Conservation (phyloP, 2,797 vertebrate species). For the Todus mexicanus region DNA sequence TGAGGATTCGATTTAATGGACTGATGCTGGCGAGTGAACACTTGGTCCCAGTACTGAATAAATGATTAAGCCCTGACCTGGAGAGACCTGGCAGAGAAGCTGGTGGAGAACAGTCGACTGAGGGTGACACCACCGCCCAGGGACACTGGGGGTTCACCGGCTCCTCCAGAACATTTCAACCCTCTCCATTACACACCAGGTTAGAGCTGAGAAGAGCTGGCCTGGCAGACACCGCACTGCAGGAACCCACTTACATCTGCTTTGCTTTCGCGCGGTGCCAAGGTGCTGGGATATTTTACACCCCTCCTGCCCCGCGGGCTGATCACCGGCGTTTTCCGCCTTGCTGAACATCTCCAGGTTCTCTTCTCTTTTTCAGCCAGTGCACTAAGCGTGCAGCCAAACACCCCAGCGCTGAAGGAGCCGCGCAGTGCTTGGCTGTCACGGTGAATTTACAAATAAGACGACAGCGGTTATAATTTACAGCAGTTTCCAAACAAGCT, state of each 20-base stretch:
- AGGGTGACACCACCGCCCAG: background rate
- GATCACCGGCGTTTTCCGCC: background rate
- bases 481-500: constrained; percentile 3
- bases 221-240: background rate
- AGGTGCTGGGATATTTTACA: background rate
- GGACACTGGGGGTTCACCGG: background rate
- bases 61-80: background rate
- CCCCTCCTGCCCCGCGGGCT: background rate
- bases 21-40: background rate
- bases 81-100: background rate
- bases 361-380: background rate
- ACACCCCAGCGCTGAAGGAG: background rate
- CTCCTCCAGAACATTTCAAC: background rate
- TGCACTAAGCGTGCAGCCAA: background rate
- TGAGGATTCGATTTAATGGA: background rate
- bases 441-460: background rate
- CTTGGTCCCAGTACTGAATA: background rate
- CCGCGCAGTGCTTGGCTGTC: background rate
- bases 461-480: background rate
- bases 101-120: background rate
- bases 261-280: background rate
- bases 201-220: background rate
- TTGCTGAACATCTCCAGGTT: background rate
- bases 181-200: background rate
- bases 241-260: background rate